Evolutionary conservation across 2,888 invertebrate genomes (phyloP), one percentile per base, ranked within the genome.

Genomic region (Sisyra nigra): DNA sequence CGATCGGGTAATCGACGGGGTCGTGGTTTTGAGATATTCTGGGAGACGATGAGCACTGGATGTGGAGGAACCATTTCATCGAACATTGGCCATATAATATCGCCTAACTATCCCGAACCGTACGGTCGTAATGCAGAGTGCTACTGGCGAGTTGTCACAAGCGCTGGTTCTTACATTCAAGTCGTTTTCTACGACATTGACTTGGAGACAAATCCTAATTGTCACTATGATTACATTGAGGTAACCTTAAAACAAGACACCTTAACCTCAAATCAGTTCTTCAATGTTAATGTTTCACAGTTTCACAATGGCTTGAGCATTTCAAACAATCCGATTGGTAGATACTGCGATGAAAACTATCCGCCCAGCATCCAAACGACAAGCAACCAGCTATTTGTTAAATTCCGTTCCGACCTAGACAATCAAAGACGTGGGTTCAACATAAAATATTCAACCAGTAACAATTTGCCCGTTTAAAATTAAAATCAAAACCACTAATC

Each of bases 81-180:
- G 30, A 71, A 76, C 6, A 63, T 63, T 2, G 93, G 92, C 0
- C 70, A 77, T 2, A 76, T 93, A 50, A 70, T 76, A 7, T 91
- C 92, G 1, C 92, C 93, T 1, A 78, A 82, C 56, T 93, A 92
- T 63, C 93, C 93, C 0, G 68, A 74, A 49, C 61, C 71, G 1
- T 91, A 89, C 57, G 63, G 69, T 30, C 70, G 74, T 42, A 72
- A 75, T 49, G 71, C 80, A 0, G 77, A 82, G 56, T 93, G 93
- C 57, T 72, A 74, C 48, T 94, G 89, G 79, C 77, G 68, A 51
- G 78, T 94, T 48, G 67, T 70, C 2, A 76, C 80, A 0, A 76
- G 76, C 47, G 65, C 68, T 18, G 91, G 89, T 2, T 86, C 82
- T 14, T 58, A 64, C n/a, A 67, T 91, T 37, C 67, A 68, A 46